Conservation (phyloP, 2,888 invertebrate genomes). For the Xestoiulus laeticollis region DNA sequence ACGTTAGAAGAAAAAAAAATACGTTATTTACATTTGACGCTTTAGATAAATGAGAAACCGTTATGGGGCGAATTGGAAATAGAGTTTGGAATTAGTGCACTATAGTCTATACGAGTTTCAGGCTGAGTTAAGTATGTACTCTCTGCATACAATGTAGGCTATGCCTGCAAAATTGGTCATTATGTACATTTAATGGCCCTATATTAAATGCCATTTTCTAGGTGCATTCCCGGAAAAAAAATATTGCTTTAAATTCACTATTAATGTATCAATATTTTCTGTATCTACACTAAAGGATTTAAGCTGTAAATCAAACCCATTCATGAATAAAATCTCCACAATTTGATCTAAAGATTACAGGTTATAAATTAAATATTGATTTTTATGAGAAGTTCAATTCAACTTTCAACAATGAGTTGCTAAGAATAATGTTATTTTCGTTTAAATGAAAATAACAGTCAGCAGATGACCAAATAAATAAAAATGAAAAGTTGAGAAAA, state of each 20-base stretch:
- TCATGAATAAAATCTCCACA: background rate
- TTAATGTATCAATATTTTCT: background rate
- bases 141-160: too few species aligned
- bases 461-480: background rate
- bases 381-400: background rate
- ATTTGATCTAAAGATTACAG: background rate
- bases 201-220: too few species aligned
- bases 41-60: background rate
- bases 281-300: background rate
- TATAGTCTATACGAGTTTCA: too few species aligned
- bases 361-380: slow-evolving; percentile 18
- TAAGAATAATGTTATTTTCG: background rate
- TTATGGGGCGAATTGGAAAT: background rate
- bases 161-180: background rate
- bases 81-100: background rate
- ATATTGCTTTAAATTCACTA: background rate
- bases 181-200: background rate
- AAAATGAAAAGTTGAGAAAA: background rate
- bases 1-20: background rate
- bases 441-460: background rate
- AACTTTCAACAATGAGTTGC: background rate
- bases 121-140: too few species aligned
- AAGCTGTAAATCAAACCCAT: background rate
- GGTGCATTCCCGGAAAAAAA: background rate
- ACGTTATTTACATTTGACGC: background rate